Evolutionary conservation across 2,113 vertebrate genomes (phyloP), one percentile per base, ranked within the genome.

Genomic region (Periophthalmus modestus): DNA sequence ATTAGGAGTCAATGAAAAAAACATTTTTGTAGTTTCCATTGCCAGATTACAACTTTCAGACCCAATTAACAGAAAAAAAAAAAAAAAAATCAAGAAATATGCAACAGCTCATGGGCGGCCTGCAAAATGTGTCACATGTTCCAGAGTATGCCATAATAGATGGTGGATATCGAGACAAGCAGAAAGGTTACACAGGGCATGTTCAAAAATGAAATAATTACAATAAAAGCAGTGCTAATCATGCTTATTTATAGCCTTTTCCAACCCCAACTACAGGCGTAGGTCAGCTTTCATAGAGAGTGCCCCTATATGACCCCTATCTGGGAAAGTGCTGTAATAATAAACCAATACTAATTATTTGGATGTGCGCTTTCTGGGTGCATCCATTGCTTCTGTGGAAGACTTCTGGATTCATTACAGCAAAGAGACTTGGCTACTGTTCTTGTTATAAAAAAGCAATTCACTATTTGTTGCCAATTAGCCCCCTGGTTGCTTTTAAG

Each of bases 391-490:
- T 74, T 69, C 58, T 72, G 52, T 48, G 15, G 52, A 36, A 28
- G 21, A 71, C 62, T 63, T 33, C 69, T 18, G 6, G 62, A 28
- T 78, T 78, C 24, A 63, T 74, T 68, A 75, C 54, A 73, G 50
- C 24, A 73, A 36, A 61, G 21, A 68, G n/a, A 68, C 15, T 75
- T 72, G 48, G 73, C 55, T 71, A 16, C 21, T 28, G 24, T 55
- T 16, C 24, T 62, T 77, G 62, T 63, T 23, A 58, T 68, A 15
- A 39, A 52, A 28, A 62, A 34, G 21, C 57, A 62, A 6, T 48
- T 78, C 11, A 74, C 55, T 72, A 68, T 71, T 68, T 69, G 36
- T 62, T 82, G 57, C 63, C 68, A 69, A 73, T 72, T 73, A 73
- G 79, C 50, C 46, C 52, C 19, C 15, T 19, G 74, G 54, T 68